phyloP scores from a whole-genome alignment of 2,113 vertebrate species.

The Cichladusa arquata region DNA sequence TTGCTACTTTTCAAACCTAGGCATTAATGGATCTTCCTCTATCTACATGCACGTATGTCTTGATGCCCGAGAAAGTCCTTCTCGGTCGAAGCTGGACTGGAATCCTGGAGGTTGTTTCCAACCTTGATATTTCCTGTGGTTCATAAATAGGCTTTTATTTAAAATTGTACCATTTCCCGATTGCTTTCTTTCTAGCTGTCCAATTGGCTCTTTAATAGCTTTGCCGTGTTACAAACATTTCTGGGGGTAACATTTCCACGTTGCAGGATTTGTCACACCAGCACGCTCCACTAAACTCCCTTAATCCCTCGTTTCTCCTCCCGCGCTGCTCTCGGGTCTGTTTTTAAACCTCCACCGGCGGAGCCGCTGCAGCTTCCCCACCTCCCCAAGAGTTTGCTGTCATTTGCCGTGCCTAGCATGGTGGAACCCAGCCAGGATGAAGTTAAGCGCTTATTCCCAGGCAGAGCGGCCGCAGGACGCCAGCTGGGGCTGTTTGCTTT shows the following conservation, averaged over 20 bases:
- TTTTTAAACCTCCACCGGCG: neutral
- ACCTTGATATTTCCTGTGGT: neutral
- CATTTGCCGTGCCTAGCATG: fast-evolving
- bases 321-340: neutral
- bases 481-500: neutral
- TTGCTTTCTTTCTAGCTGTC: neutral
- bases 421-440: fast-evolving
- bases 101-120: neutral
- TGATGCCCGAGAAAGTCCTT: neutral
- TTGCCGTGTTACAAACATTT: neutral
- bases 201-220: fast-evolving
- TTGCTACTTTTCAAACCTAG: neutral
- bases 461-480: neutral
- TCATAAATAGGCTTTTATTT: neutral
- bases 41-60: fast-evolving
- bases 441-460: neutral
- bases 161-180: fast-evolving
- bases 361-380: neutral
- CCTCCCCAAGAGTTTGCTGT: fast-evolving
- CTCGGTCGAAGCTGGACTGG: neutral
- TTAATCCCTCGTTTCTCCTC: neutral
- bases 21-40: neutral
- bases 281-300: neutral
- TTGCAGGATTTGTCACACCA: neutral
- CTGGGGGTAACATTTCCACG: neutral